Base-by-base conservation (phyloP, 2,113 vertebrate species). In the Budorcas taxicolor region DNA sequence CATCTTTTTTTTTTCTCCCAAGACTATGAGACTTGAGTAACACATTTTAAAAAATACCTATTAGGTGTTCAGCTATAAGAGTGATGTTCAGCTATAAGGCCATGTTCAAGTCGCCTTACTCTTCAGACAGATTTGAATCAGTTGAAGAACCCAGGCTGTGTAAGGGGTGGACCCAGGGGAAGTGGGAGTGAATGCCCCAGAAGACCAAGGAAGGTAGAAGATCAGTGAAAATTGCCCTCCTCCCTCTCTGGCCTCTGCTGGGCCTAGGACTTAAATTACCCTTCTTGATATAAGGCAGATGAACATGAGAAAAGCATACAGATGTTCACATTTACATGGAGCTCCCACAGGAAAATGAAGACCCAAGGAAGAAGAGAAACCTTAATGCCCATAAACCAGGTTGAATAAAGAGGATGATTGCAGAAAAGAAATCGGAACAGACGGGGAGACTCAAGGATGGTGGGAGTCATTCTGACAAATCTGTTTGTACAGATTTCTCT, bases 91-190 rank as follows among this genome's bases (percentile, higher is more conserved):
- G 50, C 50, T 52, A 52, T 6, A 31, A 11, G 52, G 52, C 21
- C 1, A 55, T 11, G 29, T 21, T 15, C 1, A 14, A 45, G 17
- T 6, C 4, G 2, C 6, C 45, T 13, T 12, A 2, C 15, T 43
- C 25, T 57, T n/a, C 33, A 53, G 27, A 33, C 14, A 8, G 14
- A 64, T 67, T 50, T 43, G 40, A 40, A 25, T 47, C 40, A 9
- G 17, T 16, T 36, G 53, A 25, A 15, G 19, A 45, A 4, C 25
- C 3, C 31, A 33, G 84, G 52, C n/a, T 83, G 52, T 55, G 21
- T 83, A 52, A n/a, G 50, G 4, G 6, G 50, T 52, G 33, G 71
- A 0, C 2, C 1, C 0, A 0, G 29, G 0, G 29, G 50, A 76
- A 76, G 2, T 7, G 25, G 29, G 40, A 10, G 4, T 0, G 10